Evolutionary conservation across 2,888 invertebrate species (phyloP), one percentile per base, ranked within the genome.

Genomic region (Polyploca ridens): DNA sequence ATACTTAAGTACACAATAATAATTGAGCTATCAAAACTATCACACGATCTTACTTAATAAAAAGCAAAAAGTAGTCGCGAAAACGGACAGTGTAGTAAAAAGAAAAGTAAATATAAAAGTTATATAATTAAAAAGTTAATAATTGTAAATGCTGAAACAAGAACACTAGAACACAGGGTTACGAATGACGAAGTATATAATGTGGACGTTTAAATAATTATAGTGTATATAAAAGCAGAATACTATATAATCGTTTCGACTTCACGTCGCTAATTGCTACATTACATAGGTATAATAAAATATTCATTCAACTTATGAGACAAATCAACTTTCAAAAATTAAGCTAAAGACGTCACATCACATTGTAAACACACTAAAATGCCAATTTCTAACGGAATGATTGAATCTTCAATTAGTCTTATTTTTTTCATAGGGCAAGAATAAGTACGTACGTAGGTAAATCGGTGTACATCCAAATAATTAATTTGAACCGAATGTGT

Each of bases 251-350:
- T 76, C 72, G 75, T 69, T 72, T 75, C 74, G 77, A 79, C 73
- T 73, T 72, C 86, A 85, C 87, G 82, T 84, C 89, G 90, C 91
- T 92, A 91, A 90, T 91, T 88, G 91, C 88, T 90, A 89, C 76
- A 67, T 79, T 70, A 77, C 72, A 66, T 68, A 70, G 70, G 67
- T 68, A 66, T 49, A 68, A 62, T 66, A 62, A 67, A 67, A 64
- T 69, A 59, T 16, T 59, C 35, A 54, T 35, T 54, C 38, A 38
- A 35, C 13, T 10, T 33, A 61, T 41, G 16, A 61, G 38, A 41
- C 19, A 41, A 41, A 19, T 41, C 19, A 61, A 38, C 13, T 8
- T 27, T 19, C 27, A 62, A 27, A 41, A 58, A 62, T 62, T 62
- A 58, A 62, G 62, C 59, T 41, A 35, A 33, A 19, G 35, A 58